Conservation (phyloP, 2,888 invertebrate genomes). For the Cynaeus angustus region DNA sequence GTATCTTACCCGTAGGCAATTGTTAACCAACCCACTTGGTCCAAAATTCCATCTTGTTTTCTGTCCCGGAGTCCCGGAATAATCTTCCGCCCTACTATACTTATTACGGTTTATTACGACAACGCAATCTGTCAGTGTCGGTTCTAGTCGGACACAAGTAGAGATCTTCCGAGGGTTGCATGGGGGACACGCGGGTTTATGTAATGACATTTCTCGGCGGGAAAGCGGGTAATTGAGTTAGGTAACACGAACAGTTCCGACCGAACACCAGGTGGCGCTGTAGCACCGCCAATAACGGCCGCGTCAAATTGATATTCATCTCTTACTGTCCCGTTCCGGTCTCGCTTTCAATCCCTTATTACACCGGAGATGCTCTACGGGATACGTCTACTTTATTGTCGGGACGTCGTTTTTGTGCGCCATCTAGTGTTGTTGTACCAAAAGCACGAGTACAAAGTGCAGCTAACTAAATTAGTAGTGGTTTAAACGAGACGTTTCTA, state of each 20-base stretch:
- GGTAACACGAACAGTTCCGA: conserved; percentile 66
- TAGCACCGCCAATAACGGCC: conserved; percentile 61
- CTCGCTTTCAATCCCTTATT: conserved; percentile 32
- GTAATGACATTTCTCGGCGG: conserved; percentile 69
- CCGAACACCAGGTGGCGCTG: conserved; percentile 68
- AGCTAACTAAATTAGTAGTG: conserved; percentile 22
- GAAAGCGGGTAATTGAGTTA: conserved; percentile 68
- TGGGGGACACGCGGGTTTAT: conserved; percentile 53
- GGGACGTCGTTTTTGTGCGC: conserved; percentile 9
- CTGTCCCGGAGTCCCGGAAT: conserved; percentile 11
- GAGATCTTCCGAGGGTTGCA: conserved; percentile 43
- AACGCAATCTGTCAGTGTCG: conserved; percentile 60
- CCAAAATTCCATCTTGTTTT: conserved; percentile 9
- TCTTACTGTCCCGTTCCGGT: conserved; percentile 54
- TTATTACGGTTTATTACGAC: conserved; percentile 55
- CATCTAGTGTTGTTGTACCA: conserved; percentile 1
- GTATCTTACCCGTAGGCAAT: background rate
- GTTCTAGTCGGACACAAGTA: conserved; percentile 49
- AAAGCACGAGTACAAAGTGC: conserved; percentile 15
- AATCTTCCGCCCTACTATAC: conserved; percentile 27
- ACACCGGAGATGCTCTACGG: conserved; percentile 16
- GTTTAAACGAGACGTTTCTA: conserved; percentile 24
- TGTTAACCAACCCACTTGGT: background rate
- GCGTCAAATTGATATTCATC: conserved; percentile 66
- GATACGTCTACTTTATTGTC: conserved; percentile 28